Base-by-base conservation (phyloP, 2,113 vertebrate genomes). In the Brachyhypopomus occidentalis region DNA sequence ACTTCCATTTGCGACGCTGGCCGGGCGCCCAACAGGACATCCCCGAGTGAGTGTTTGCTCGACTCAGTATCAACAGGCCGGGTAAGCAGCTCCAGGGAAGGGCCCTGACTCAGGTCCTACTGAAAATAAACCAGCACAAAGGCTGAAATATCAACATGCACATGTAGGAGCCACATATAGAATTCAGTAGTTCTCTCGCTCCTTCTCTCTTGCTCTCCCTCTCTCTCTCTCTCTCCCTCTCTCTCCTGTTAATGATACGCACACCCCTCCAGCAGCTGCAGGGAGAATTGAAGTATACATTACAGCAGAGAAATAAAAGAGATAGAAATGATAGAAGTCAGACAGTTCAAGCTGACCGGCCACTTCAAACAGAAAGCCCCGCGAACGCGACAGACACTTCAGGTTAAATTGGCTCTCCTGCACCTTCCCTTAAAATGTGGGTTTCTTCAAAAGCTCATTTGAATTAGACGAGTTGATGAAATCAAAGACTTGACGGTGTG, bases 301-400 rank as follows among this genome's bases (percentile, higher is more conserved):
- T 97, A 96, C 95, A 95, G 95, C 92, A 84, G 87, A 88, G 86
- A 90, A 94, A 94, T 95, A 95, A 95, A 95, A 95, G 95, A 95
- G 95, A 95, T 93, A 90, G 94, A 97, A 97, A 95, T 95, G 96
- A 96, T 95, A 97, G 96, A 97, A 98, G 96, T 95, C 96, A 96
- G 96, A 93, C 96, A 93, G 95, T 96, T 98, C 96, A 96, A 96
- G 96, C 96, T 96, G 95, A 96, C 96, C 95, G 92, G 93, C 95
- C 96, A 96, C 97, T 99, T 97, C 95, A 98, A 97, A 95, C 94
- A 93, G 87, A 96, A 94, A 94, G 94, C 80, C 85, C 93, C 90
- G 93, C 94, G 94, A 95, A 92, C 92, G 94, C 94, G 94, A 95
- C 94, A 95, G 93, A 95, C 95, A 97, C 96, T 97, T 94, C 92